Conservation (phyloP, 2,888 invertebrate genomes). For the Tridacna gigas region DNA sequence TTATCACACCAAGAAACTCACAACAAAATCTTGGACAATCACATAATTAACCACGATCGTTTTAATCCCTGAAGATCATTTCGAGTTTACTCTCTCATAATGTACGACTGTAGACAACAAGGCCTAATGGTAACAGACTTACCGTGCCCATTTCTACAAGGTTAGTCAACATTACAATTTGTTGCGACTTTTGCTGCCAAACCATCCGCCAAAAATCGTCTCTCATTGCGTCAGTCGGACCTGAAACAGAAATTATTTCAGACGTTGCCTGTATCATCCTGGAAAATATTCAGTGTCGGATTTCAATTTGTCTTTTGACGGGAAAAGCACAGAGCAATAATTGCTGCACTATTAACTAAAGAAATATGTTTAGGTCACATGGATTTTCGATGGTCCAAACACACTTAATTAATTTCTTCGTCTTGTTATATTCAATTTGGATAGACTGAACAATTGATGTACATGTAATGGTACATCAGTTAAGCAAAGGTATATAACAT, state of each 20-base stretch:
- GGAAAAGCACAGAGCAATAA: no score
- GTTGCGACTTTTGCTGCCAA: background rate
- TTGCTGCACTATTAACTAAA: background rate
- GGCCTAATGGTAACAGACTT: background rate
- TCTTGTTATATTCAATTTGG: background rate
- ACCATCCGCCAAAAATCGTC: slow-evolving; percentile 6
- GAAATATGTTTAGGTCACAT: background rate
- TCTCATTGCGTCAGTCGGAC: background rate
- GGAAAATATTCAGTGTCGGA: background rate
- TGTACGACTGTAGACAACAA: background rate
- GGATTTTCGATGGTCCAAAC: background rate
- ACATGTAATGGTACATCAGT: background rate
- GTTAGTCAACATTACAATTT: slow-evolving; percentile 17
- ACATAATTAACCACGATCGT: background rate
- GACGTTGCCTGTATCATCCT: no score
- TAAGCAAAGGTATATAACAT: no score
- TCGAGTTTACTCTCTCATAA: background rate
- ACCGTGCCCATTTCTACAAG: background rate
- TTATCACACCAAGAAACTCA: no score
- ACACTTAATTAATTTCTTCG: background rate
- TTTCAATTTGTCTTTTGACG: background rate
- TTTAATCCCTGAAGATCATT: background rate
- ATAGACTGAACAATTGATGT: background rate
- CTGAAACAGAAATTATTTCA: background rate
- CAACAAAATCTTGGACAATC: background rate